Evolutionary conservation across 2,113 vertebrate species (phyloP).

Genomic region (Rhombomys opimus): DNA sequence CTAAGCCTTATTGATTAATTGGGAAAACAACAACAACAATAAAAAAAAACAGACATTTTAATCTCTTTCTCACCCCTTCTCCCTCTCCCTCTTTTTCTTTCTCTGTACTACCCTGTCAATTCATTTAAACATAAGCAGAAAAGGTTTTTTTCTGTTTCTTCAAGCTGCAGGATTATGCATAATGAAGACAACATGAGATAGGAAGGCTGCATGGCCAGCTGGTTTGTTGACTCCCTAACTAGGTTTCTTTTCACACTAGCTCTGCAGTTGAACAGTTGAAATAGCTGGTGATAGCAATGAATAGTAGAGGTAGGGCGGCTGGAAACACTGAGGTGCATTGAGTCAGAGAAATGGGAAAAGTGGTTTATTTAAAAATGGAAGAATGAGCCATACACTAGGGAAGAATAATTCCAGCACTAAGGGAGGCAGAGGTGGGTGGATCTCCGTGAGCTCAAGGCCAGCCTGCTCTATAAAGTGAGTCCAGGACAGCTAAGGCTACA

Average conservation of each 20-base stretch:
- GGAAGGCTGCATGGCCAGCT: neutral
- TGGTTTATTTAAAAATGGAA: conserved; percentile 23
- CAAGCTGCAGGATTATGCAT: neutral
- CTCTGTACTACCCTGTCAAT: neutral
- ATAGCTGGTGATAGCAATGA: neutral
- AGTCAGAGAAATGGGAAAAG: neutral
- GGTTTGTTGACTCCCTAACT: neutral
- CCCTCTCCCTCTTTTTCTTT: neutral
- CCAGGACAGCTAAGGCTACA: no score
- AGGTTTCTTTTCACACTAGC: neutral
- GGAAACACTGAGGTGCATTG: neutral
- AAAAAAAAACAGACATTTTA: neutral
- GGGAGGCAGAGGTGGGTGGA: no score
- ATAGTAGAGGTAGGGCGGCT: neutral
- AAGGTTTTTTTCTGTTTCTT: neutral
- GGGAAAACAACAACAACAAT: neutral
- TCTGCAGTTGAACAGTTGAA: neutral
- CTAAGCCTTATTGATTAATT: neutral
- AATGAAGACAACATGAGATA: conserved; percentile 4
- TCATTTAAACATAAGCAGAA: neutral
- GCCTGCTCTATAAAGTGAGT: no score
- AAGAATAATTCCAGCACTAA: no score
- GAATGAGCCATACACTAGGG: neutral
- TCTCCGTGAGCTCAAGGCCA: no score
- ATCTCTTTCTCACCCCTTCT: neutral